phyloP scores from a whole-genome alignment of 1,140 invertebrate genomes.

The Ceratitis capitata region DNA sequence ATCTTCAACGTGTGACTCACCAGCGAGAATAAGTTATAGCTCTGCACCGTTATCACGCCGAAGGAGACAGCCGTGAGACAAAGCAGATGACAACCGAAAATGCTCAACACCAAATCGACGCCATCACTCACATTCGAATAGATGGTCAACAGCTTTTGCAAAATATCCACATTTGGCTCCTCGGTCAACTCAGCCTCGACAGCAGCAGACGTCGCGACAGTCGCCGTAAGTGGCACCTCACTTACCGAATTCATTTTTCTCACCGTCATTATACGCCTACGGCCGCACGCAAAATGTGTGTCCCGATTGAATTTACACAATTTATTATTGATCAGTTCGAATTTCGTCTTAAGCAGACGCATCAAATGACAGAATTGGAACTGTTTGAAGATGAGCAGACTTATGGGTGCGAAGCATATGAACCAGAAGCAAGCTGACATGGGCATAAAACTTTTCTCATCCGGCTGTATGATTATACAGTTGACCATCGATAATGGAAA shows the following conservation, averaged over 20 bases:
- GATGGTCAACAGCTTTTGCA: constrained; percentile 40
- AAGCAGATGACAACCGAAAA: constrained; percentile 45
- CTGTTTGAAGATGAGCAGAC: constrained; percentile 44
- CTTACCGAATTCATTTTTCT: neutral
- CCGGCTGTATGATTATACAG: constrained; percentile 43
- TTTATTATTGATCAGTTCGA: constrained; percentile 42
- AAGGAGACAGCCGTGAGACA: constrained; percentile 41
- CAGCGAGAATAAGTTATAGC: constrained; percentile 45
- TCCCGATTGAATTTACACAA: constrained; percentile 16
- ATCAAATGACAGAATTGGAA: constrained; percentile 48
- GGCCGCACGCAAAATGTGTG: too few relatives aligned
- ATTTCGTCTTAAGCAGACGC: constrained; percentile 42
- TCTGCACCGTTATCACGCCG: constrained; percentile 44
- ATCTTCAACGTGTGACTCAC: constrained; percentile 37
- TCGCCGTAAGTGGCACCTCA: neutral
- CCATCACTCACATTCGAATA: constrained; percentile 41
- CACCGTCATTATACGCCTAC: neutral
- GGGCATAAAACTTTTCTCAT: neutral
- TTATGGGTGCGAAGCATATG: constrained; percentile 45
- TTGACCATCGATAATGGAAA: constrained; percentile 46
- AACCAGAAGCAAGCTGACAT: constrained; percentile 44
- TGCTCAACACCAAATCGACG: constrained; percentile 37
- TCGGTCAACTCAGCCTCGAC: neutral
- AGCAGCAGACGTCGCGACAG: neutral
- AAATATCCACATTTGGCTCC: neutral